Evolutionary conservation across 2,888 invertebrate species (phyloP).

Genomic region (Stramonita haemastoma): DNA sequence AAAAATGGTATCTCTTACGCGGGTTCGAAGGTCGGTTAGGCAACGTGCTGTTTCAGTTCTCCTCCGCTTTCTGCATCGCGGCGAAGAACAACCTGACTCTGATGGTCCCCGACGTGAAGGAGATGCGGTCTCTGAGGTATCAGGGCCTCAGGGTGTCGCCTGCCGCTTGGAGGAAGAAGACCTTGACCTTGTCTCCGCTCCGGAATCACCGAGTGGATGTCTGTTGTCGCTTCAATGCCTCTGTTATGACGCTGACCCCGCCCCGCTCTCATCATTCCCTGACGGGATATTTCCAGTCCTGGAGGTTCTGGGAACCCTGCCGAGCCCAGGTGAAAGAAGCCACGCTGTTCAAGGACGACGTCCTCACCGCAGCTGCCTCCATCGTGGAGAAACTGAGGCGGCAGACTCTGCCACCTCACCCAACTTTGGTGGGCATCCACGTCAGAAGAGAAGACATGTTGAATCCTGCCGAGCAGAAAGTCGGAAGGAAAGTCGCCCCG

Average conservation of each 20-base stretch:
- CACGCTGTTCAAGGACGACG: neutral
- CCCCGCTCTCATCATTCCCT: neutral
- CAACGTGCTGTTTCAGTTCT: conserved; percentile 13
- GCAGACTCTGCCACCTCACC: neutral
- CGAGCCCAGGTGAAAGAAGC: neutral
- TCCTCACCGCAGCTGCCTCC: neutral
- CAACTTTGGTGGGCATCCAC: conserved; percentile 30
- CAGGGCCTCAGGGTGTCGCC: neutral
- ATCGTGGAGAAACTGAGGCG: neutral
- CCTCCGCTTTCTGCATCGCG: conserved; percentile 25
- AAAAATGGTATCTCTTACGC: neutral
- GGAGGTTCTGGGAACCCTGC: conserved; percentile 20
- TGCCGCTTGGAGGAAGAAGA: neutral
- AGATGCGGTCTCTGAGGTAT: neutral
- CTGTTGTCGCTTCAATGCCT: neutral
- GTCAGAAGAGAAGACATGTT: conserved; percentile 1
- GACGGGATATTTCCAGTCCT: conserved; percentile 27
- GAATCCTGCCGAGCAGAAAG: neutral
- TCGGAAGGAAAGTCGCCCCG: neutral
- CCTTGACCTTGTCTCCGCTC: neutral
- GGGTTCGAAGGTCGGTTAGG: neutral
- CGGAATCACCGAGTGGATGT: neutral
- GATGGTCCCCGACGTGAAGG: neutral
- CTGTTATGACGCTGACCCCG: neutral
- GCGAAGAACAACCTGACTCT: conserved; percentile 19